Evolutionary conservation across 1,140 invertebrate species (phyloP).

Genomic region (Ostrea denselamellosa): DNA sequence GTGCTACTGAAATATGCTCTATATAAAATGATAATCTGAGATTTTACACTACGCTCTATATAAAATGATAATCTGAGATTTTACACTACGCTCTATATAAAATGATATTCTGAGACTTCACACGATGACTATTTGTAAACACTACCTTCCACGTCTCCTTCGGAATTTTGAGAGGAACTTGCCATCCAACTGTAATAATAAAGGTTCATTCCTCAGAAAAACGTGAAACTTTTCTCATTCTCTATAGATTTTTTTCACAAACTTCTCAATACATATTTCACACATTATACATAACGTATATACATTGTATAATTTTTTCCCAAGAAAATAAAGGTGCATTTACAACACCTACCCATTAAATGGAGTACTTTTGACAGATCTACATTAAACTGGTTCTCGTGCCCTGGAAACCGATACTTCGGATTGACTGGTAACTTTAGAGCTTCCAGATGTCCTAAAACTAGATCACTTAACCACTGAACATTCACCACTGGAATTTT

Average conservation of each 20-base stretch:
- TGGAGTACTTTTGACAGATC: slow-evolving; percentile 92
- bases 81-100: background rate
- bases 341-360: slow-evolving; percentile 86
- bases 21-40: too few species aligned
- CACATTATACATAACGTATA: background rate
- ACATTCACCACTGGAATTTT: slow-evolving; percentile 90
- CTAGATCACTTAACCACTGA: slow-evolving; percentile 94
- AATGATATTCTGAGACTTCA: background rate
- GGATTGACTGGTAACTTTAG: slow-evolving; percentile 86
- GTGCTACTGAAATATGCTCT: background rate
- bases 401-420: slow-evolving; percentile 93
- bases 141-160: slow-evolving; percentile 80
- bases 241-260: background rate
- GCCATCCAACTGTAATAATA: slow-evolving; percentile 89
- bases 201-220: background rate
- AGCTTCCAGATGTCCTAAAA: slow-evolving; percentile 91
- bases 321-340: background rate
- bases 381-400: slow-evolving; percentile 89
- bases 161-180: slow-evolving; percentile 92
- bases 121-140: background rate
- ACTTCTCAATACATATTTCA: background rate
- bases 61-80: too few species aligned
- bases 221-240: background rate
- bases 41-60: background rate
- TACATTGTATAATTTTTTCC: too few species aligned